Percentiles rank a stretch among this genome's conserved stretches.
phyloP scores from a whole-genome alignment of 2,888 invertebrate genomes.

The Adineta ricciae region DNA sequence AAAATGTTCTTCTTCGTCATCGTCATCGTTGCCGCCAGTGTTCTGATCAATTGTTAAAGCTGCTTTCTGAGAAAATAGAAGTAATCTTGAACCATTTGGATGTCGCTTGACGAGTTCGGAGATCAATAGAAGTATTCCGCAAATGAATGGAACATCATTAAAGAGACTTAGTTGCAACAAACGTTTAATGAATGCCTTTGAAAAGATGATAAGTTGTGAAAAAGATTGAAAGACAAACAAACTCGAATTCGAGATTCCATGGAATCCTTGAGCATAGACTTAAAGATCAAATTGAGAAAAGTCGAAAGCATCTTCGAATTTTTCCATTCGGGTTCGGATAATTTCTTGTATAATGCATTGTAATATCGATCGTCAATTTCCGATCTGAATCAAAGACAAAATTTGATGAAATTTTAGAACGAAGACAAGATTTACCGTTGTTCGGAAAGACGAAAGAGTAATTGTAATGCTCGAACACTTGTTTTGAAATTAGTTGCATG shows the following conservation, averaged over 20 bases:
- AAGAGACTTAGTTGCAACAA: slow-evolving; percentile 59
- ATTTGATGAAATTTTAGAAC: slow-evolving; percentile 16
- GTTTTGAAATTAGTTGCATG: slow-evolving; percentile 68
- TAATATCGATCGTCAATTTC: slow-evolving; percentile 57
- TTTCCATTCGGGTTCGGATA: slow-evolving; percentile 65
- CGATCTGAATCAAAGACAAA: slow-evolving; percentile 40
- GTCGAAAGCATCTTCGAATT: slow-evolving; percentile 57
- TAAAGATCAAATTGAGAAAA: slow-evolving; percentile 74
- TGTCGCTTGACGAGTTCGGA: slow-evolving; percentile 54
- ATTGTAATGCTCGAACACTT: slow-evolving; percentile 56
- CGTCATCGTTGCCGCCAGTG: slow-evolving; percentile 39
- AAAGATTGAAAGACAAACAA: background rate
- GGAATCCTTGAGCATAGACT: slow-evolving; percentile 69
- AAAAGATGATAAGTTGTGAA: background rate
- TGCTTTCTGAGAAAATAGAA: background rate
- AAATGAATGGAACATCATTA: slow-evolving; percentile 66
- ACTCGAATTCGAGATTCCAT: slow-evolving; percentile 60
- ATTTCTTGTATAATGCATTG: slow-evolving; percentile 73
- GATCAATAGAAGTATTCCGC: slow-evolving; percentile 69
- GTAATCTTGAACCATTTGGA: background rate
- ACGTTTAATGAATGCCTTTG: slow-evolving; percentile 72
- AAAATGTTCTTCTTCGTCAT: slow-evolving; percentile 51
- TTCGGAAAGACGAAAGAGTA: slow-evolving; percentile 54
- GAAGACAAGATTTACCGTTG: slow-evolving; percentile 21
- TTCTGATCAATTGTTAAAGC: background rate